Evolutionary conservation across 2,113 vertebrate genomes (phyloP).

Genomic region (Irena cyanogastra): DNA sequence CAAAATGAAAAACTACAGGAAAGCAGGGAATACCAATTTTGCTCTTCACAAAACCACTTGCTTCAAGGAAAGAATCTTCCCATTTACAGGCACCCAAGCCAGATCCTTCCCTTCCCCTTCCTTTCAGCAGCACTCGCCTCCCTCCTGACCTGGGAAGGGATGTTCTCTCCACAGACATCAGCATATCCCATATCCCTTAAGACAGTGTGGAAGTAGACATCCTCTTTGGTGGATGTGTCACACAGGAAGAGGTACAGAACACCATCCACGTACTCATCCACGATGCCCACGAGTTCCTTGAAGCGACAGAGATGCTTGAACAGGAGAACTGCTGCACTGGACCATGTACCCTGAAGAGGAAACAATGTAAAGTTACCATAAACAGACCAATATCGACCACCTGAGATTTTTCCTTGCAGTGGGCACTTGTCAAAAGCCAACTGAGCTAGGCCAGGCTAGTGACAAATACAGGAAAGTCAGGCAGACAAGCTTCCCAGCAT

Average conservation of each 20-base stretch:
- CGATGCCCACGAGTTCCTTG: conserved; percentile 79
- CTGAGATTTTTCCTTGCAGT: not conserved
- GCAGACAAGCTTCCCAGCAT: not conserved
- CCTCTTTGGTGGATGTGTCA: conserved; percentile 82
- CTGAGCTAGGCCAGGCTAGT: not conserved
- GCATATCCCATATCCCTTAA: conserved; percentile 79
- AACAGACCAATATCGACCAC: not conserved
- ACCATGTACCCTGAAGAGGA: conserved; percentile 79
- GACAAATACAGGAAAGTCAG: not conserved
- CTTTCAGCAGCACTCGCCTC: not conserved
- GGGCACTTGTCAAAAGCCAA: not conserved
- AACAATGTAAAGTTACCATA: not conserved
- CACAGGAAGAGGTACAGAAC: conserved; percentile 87
- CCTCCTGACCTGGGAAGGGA: conserved; percentile 66
- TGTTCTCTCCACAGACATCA: conserved; percentile 62
- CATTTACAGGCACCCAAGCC: not conserved
- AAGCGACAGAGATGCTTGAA: conserved; percentile 81
- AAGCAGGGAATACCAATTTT: not conserved
- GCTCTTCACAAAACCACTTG: not conserved
- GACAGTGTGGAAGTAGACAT: conserved; percentile 82
- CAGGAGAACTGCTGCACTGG: conserved; percentile 66
- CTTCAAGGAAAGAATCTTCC: not conserved
- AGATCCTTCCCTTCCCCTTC: not conserved
- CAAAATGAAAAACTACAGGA: not conserved
- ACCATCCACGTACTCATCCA: conserved; percentile 80